Conservation (phyloP, 2,888 invertebrate genomes). For the Megastigmus dorsalis region DNA sequence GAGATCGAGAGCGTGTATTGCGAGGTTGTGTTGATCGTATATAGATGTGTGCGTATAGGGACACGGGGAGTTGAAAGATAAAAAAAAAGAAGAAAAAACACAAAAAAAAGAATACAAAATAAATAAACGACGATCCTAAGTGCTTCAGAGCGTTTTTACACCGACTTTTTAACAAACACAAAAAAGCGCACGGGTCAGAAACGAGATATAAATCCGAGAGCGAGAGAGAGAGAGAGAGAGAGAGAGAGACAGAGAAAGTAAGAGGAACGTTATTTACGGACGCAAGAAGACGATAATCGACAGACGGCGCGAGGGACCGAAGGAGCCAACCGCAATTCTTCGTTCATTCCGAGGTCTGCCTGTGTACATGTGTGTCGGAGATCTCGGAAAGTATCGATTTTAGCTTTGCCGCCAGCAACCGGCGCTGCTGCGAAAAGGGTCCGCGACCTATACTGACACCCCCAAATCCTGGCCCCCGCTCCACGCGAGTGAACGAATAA, state of each 20-base stretch:
- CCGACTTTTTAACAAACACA: constrained; percentile 51
- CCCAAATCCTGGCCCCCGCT: too few relatives aligned
- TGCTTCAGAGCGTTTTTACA: constrained; percentile 55
- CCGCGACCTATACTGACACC: too few relatives aligned
- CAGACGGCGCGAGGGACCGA: constrained; percentile 13
- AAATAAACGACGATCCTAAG: constrained; percentile 52
- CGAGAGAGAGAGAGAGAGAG: too few relatives aligned
- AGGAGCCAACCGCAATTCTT: neutral
- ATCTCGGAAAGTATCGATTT: neutral
- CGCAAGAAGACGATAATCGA: neutral
- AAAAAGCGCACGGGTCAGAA: neutral
- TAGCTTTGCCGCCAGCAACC: too few relatives aligned
- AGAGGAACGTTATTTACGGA: too few relatives aligned
- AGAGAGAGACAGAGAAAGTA: too few relatives aligned
- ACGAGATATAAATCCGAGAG: neutral
- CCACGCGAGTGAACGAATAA: neutral
- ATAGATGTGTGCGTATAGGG: too few relatives aligned
- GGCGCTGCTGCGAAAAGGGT: too few relatives aligned
- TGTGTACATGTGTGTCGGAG: too few relatives aligned
- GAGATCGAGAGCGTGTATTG: constrained; percentile 3
- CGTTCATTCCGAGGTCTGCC: neutral
- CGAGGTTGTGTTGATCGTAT: constrained; percentile 2
- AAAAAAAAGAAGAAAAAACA: constrained; percentile 11
- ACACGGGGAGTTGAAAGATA: neutral
- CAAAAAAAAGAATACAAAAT: neutral